Evolutionary conservation across 2,888 invertebrate species (phyloP).

Genomic region (Polylopha cassiicola): DNA sequence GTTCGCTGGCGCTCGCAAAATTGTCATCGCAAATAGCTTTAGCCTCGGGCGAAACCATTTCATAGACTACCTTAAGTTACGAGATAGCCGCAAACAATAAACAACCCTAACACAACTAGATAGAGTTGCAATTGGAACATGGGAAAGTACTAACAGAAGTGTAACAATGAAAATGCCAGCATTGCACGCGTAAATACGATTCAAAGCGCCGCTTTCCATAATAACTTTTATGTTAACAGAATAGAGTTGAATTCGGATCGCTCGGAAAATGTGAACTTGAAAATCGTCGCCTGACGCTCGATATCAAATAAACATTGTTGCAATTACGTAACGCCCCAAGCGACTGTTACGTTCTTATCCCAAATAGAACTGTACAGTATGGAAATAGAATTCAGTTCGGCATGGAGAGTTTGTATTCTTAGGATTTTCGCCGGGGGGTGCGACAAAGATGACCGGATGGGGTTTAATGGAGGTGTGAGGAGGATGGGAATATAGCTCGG

Average conservation of each 20-base stretch:
- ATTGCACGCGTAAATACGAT: constrained; percentile 74
- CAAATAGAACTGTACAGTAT: constrained; percentile 42
- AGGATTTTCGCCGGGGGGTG: constrained; percentile 74
- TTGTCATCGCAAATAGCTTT: constrained; percentile 78
- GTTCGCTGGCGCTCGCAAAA: constrained; percentile 73
- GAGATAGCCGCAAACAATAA: constrained; percentile 32
- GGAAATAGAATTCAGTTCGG: constrained; percentile 42
- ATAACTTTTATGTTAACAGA: constrained; percentile 51
- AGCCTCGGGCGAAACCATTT: constrained; percentile 49
- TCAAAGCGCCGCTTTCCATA: constrained; percentile 47
- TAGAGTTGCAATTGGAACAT: constrained; percentile 23
- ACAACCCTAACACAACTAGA: constrained; percentile 32
- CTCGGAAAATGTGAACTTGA: constrained; percentile 73
- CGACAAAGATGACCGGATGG: constrained; percentile 55
- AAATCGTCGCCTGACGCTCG: constrained; percentile 77
- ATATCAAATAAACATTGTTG: constrained; percentile 72
- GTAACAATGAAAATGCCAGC: constrained; percentile 76
- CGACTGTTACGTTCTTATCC: constrained; percentile 33
- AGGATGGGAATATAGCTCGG: constrained; percentile 67
- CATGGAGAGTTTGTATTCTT: constrained; percentile 44
- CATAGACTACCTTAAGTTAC: constrained; percentile 34
- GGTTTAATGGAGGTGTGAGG: constrained; percentile 39
- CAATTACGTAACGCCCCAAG: constrained; percentile 56
- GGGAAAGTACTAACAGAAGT: constrained; percentile 43
- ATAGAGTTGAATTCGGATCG: constrained; percentile 66